Conservation (phyloP, 2,797 vertebrate genomes). For the Argyrosomus regius region DNA sequence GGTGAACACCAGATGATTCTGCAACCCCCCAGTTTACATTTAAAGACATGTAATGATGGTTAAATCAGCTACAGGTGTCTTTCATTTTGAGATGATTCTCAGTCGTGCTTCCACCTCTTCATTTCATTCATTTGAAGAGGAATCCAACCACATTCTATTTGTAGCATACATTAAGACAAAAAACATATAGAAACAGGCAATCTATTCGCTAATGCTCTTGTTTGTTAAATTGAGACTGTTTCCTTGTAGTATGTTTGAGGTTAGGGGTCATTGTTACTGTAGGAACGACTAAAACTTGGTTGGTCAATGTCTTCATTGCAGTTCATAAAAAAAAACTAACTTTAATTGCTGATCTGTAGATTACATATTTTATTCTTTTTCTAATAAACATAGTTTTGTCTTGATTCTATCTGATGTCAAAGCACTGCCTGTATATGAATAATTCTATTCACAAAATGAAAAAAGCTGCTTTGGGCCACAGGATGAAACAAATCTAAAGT, state of each 20-base stretch:
- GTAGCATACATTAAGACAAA: no score
- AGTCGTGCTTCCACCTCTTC: no score
- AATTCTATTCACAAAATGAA: conserved; percentile 17
- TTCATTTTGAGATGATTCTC: no score
- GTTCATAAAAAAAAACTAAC: neutral
- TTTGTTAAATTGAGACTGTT: no score
- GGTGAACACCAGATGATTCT: neutral
- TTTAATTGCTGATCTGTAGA: neutral
- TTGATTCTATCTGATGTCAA: neutral
- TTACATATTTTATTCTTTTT: neutral
- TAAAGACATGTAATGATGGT: no score
- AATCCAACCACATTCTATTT: no score
- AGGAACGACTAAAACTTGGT: neutral
- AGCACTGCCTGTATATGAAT: neutral
- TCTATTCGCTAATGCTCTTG: no score
- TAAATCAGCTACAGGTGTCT: no score
- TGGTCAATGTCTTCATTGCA: neutral
- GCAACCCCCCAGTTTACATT: neutral
- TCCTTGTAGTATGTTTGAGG: neutral
- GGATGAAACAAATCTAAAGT: conserved; percentile 18
- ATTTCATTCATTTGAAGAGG: no score
- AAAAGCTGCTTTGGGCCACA: conserved; percentile 6
- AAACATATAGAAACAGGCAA: no score
- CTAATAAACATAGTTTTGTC: neutral
- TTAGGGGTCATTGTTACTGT: neutral